Evolutionary conservation across 2,113 vertebrate species (phyloP), one percentile per base, ranked within the genome.

Genomic region (Indicator indicator): DNA sequence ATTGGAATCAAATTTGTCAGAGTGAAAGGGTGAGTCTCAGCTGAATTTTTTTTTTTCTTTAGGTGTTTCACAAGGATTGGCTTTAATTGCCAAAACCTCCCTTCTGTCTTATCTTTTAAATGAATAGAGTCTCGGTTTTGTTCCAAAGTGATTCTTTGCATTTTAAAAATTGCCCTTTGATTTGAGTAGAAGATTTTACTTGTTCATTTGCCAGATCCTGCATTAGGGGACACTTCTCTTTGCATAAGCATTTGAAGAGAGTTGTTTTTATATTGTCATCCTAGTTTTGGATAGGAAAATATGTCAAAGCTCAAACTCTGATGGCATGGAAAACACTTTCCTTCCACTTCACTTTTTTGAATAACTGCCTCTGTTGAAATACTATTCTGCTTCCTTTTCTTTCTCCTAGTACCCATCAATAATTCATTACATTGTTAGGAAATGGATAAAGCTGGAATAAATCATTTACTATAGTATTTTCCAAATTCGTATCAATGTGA

Each of bases 361-460:
- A 74, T 83, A 93, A 83, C 79, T 88, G 65, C 48, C 32, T 86
- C 60, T 90, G 79, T 67, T 91, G 88, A 88, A 94, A 94, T 56
- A 77, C 69, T 90, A 32, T 71, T 95, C 65, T 56, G 40, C 52
- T 88, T 76, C 79, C 90, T 93, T 76, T 75, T 69, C 58, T 89
- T 96, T 91, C 86, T 93, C 90, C 90, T 92, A 69, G 60, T 71
- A 27, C 13, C 60, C 86, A 93, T 96, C 86, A 96, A 88, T 96
- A 96, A 95, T 96, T 90, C 92, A 94, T 86, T 95, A 86, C 86
- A 83, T 88, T 93, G 83, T 94, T 93, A 95, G 90, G 83, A 94
- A 95, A 90, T 83, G 76, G 86, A 94, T 89, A 89, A 92, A 94
- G 85, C 58, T 94, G 85, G 82, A 90, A 92, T 91, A 94, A 94